Conservation (phyloP, 2,888 invertebrate genomes). For the Dinocampus coccinellae region DNA sequence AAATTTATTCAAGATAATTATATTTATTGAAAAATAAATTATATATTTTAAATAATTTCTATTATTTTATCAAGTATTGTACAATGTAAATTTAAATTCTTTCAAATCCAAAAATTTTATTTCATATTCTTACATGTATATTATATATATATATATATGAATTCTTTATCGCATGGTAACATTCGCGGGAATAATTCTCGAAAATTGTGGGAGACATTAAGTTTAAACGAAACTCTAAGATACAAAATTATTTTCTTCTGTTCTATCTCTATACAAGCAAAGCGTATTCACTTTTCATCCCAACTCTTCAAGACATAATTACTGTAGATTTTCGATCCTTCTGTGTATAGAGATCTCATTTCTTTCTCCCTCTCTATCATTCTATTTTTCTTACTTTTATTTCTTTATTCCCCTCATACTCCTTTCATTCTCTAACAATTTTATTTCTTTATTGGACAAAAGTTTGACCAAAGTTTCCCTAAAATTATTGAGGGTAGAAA, state of each 20-base stretch:
- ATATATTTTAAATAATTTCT: background rate
- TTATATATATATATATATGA: background rate
- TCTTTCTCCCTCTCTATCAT: background rate
- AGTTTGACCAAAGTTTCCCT: background rate
- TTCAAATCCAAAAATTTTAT: background rate
- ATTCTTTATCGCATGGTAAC: background rate
- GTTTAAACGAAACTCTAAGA: background rate
- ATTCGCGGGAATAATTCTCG: background rate
- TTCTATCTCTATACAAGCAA: background rate
- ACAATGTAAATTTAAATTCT: background rate
- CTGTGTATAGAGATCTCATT: background rate
- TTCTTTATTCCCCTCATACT: background rate
- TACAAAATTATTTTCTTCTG: background rate
- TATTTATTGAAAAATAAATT: background rate
- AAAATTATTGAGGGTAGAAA: conserved; percentile 3
- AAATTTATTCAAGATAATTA: background rate
- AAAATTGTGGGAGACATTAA: background rate
- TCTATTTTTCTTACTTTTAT: too few relatives aligned
- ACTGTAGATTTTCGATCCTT: conserved; percentile 31
- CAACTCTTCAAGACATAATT: conserved; percentile 32
- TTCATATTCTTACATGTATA: too few relatives aligned
- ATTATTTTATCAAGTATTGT: background rate
- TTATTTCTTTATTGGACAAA: background rate
- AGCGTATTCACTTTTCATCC: conserved; percentile 23
- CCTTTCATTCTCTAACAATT: background rate